A percentile compares a stretch with the other conserved stretches of the same genome.
Conservation (phyloP, 1,140 invertebrate species). For the Pseudomyrmex pallidus region DNA sequence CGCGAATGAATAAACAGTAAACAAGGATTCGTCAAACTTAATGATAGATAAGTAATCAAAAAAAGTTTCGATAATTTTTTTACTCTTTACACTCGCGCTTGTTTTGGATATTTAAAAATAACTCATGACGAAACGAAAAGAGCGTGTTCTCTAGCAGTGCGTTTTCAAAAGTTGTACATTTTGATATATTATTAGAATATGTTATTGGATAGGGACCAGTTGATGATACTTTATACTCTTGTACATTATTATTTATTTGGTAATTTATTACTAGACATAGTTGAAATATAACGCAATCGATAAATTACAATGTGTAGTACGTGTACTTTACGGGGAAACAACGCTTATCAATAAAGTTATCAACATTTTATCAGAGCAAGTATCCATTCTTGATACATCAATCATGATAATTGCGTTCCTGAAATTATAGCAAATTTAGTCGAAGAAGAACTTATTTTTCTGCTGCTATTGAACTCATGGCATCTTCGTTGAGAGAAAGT, state of each 20-base stretch:
- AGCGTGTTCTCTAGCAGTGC: conserved; percentile 3
- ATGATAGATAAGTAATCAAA: neutral
- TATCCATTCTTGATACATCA: too few species aligned
- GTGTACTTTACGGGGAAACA: too few species aligned
- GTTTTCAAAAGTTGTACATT: conserved; percentile 1
- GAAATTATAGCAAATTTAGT: neutral
- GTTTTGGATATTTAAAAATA: conserved; percentile 70
- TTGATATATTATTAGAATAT: too few species aligned
- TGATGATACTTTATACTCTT: too few species aligned
- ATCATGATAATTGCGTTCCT: too few species aligned
- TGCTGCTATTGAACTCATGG: neutral
- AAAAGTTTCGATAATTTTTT: conserved; percentile 3
- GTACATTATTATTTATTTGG: too few species aligned
- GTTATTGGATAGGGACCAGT: too few species aligned
- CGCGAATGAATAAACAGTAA: neutral
- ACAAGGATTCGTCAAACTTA: neutral
- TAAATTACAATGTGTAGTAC: too few species aligned
- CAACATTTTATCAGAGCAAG: too few species aligned
- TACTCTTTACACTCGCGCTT: neutral
- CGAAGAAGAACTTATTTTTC: neutral
- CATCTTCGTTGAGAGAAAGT: conserved; percentile 20
- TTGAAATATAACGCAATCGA: too few species aligned
- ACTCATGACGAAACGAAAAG: conserved; percentile 51
- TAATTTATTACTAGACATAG: too few species aligned
- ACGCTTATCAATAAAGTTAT: too few species aligned